Evolutionary conservation across 1,140 invertebrate genomes (phyloP), one percentile per base, ranked within the genome.

Genomic region (Hetaerina americana): DNA sequence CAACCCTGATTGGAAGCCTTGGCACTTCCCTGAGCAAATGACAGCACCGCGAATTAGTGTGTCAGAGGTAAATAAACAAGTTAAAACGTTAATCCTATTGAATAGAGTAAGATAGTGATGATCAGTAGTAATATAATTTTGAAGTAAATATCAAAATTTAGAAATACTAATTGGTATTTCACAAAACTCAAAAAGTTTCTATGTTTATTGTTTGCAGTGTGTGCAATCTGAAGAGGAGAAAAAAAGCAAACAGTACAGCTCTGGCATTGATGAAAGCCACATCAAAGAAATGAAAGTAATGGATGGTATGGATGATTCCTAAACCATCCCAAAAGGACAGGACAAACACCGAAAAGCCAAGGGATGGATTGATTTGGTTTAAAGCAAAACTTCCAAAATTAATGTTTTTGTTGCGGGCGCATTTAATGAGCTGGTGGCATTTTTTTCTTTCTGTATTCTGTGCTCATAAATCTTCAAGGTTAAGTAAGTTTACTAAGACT

Each of bases 21-120:
- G 93, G 93, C 85, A 92, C 71, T 89, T 87, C 80, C 92, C 93
- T 0, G 92, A 95, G 78, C 92, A 95, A 81, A 92, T 90, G 72
- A 80, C 85, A 70, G 82, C 85, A 0, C 86, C 89, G n/a, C 82
- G 89, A 78, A 88, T 92, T 77, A 82, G 81, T 73, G 77, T 90
- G 22, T 81, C 82, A 77, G 88, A 91, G 78, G 89, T 91, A 83
- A 87, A 85, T 57, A 40, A 57, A 5, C 40, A 18, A 18, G 15
- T 12, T 12, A 57, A 3, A 15, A 40, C 31, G 5, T 40, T 15
- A 40, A 57, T 12, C 40, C 10, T 57, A 10, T 57, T 57, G 15
- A 57, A 12, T 40, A 18, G 22, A 5, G 40, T 3, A 57, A 57
- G 10, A 5, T 57, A 10, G 1, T 5, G 15, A 18, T 57, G 15